phyloP scores from a whole-genome alignment of 1,140 invertebrate species.

The Hestina assimilis region DNA sequence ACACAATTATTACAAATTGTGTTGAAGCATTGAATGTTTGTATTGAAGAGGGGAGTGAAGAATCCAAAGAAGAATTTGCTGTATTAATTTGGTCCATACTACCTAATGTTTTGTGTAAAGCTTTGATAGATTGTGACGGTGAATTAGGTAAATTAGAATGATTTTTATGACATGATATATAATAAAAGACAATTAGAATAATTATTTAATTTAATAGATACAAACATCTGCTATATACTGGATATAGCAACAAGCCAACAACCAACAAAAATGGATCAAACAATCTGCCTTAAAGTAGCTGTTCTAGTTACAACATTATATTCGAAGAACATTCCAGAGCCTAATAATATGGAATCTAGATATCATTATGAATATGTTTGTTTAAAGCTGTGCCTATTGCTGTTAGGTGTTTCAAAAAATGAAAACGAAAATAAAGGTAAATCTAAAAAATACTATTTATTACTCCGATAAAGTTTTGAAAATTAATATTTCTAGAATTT shows the following conservation, averaged over 20 bases:
- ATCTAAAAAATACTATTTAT: no score
- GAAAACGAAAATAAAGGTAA: conserved; percentile 62
- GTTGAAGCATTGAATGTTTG: conserved; percentile 45
- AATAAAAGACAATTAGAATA: background rate
- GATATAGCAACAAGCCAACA: conserved; percentile 46
- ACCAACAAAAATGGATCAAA: conserved; percentile 44
- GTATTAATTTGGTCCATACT: conserved; percentile 49
- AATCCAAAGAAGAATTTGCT: conserved; percentile 43
- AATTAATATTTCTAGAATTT: no score
- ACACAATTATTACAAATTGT: conserved; percentile 44
- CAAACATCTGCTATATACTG: conserved; percentile 55
- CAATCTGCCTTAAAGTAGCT: conserved; percentile 46
- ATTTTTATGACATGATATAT: background rate
- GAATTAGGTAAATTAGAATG: conserved; percentile 39
- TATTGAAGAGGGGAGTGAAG: conserved; percentile 44
- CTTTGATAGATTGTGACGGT: conserved; percentile 45
- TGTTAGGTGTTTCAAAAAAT: conserved; percentile 47
- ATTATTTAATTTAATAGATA: conserved; percentile 30
- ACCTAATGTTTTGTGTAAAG: conserved; percentile 49
- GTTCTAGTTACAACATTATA: conserved; percentile 51
- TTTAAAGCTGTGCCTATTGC: conserved; percentile 49
- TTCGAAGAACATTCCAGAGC: conserved; percentile 39
- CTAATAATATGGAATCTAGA: conserved; percentile 20
- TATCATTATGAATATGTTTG: conserved; percentile 51
- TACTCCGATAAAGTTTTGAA: no score